Evolutionary conservation across 53 echinoderm and acorn worm genomes (phyloP).

Genomic region (Holothuria leucospilota): DNA sequence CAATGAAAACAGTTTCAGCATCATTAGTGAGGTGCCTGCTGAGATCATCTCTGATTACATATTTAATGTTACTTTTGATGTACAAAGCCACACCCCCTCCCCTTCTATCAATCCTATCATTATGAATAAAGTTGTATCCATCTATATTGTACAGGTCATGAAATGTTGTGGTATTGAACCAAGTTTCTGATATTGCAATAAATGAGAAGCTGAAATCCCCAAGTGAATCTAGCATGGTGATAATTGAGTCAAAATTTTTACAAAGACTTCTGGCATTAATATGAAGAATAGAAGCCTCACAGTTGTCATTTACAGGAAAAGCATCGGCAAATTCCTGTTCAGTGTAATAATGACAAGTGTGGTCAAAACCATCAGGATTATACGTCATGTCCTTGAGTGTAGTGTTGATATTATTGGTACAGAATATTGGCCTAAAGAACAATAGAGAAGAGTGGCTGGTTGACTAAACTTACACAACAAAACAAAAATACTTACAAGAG

Average conservation of each 20-base stretch:
- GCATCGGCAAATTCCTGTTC: slow-evolving; percentile 12
- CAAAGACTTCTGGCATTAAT: slow-evolving; percentile 8
- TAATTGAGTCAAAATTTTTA: neutral
- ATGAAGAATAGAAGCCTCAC: neutral
- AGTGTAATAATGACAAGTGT: neutral
- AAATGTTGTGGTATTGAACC: slow-evolving; percentile 1
- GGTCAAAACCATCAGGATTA: too few relatives aligned
- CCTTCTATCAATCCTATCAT: slow-evolving; percentile 21
- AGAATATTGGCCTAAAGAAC: too few relatives aligned
- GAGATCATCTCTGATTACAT: too few relatives aligned
- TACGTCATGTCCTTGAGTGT: too few relatives aligned
- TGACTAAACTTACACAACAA: neutral
- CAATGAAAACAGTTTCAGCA: slow-evolving; percentile 31
- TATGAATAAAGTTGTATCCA: neutral
- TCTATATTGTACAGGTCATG: slow-evolving; percentile 16
- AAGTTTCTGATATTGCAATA: slow-evolving; percentile 17
- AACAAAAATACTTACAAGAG: neutral
- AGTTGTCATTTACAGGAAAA: neutral
- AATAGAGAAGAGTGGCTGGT: too few relatives aligned
- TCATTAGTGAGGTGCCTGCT: slow-evolving; percentile 6
- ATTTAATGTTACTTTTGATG: slow-evolving; percentile 2
- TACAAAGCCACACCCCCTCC: slow-evolving; percentile 5
- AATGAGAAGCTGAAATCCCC: slow-evolving; percentile 21
- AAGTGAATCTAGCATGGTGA: slow-evolving; percentile 8
- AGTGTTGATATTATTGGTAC: too few relatives aligned